Evolutionary conservation across 1,140 invertebrate species (phyloP).

Genomic region (Acromyrmex echinatior): DNA sequence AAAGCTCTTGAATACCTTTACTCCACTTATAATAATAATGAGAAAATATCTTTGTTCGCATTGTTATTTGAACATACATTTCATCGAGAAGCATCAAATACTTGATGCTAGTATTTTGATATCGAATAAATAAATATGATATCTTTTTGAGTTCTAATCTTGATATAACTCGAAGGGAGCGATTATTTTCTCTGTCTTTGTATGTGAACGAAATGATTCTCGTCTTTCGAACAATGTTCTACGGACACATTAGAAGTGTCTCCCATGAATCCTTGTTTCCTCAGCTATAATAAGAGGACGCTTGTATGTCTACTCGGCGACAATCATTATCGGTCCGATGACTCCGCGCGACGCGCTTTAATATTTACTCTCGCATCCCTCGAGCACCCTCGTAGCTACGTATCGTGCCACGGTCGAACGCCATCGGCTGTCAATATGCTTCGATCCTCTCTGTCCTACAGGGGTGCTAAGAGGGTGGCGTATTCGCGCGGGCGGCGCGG

Average conservation of each 20-base stretch:
- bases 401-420: constrained; percentile 79
- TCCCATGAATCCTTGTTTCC: constrained; percentile 81
- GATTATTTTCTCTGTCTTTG: constrained; percentile 11
- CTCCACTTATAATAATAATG: neutral
- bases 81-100: neutral
- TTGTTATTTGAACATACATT: constrained; percentile 13
- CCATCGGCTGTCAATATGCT: constrained; percentile 83
- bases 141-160: constrained; percentile 22
- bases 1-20: neutral
- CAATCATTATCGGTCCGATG: constrained; percentile 82
- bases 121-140: constrained; percentile 20
- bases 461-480: constrained; percentile 77
- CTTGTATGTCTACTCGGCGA: constrained; percentile 72
- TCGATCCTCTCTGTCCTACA: constrained; percentile 75
- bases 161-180: neutral
- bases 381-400: constrained; percentile 75
- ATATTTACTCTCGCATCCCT: constrained; percentile 84
- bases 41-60: neutral
- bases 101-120: neutral
- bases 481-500: constrained; percentile 26
- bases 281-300: constrained; percentile 52
- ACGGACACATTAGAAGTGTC: constrained; percentile 72
- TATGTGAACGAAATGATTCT: neutral
- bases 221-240: neutral
- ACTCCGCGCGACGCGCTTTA: constrained; percentile 80